Evolutionary conservation across 2,888 invertebrate species (phyloP).

Genomic region (Spialia ferax): DNA sequence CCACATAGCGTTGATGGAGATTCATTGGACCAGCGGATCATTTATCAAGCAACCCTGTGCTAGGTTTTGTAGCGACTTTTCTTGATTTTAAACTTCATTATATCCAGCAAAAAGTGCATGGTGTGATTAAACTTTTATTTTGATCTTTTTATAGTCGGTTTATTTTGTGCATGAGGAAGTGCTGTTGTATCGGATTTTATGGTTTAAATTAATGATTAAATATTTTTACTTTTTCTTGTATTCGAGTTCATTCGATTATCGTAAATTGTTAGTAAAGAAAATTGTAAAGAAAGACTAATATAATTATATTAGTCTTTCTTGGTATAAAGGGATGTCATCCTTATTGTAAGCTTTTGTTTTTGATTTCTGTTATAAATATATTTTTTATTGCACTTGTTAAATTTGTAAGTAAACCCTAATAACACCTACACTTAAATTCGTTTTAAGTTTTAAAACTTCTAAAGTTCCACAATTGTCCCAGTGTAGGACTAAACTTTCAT

Average conservation of each 20-base stretch:
- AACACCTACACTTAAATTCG: no score
- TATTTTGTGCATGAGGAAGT: conserved; percentile 24
- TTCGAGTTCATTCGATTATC: not conserved
- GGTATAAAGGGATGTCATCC: no score
- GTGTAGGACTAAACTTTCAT: no score
- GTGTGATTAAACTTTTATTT: conserved; percentile 65
- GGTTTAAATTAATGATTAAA: conserved; percentile 28
- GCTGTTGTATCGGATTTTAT: conserved; percentile 5
- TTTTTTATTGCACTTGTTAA: not conserved
- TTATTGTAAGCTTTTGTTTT: no score
- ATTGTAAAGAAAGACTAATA: no score
- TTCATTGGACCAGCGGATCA: conserved; percentile 77
- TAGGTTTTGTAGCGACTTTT: conserved; percentile 65
- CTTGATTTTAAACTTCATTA: conserved; percentile 70
- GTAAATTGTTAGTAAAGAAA: no score
- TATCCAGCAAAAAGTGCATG: conserved; percentile 62
- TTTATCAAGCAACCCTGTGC: conserved; percentile 78
- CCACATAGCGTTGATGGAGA: conserved; percentile 74
- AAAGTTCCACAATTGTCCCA: no score
- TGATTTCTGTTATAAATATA: no score
- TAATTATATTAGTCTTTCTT: no score
- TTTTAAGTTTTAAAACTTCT: no score
- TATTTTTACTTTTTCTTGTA: conserved; percentile 28
- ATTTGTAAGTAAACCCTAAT: no score
- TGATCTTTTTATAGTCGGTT: conserved; percentile 53